Conservation (phyloP, 2,113 vertebrate species). For the Peromyscus polionotus region DNA sequence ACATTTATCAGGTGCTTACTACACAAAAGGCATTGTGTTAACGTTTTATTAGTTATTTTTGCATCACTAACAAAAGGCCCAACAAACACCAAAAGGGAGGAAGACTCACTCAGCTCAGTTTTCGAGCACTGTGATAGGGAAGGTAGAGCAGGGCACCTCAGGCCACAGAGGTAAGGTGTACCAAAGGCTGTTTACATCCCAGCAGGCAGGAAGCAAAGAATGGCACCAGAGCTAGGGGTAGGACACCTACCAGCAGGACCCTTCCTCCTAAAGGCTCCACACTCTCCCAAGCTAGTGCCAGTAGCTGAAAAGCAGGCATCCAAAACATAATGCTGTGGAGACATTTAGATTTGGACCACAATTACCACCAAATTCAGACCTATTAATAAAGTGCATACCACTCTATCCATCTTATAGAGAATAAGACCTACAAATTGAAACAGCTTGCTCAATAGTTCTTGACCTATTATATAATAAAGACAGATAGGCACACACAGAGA, state of each 20-base stretch:
- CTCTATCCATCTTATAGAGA: slow-evolving; percentile 3
- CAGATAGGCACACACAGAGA: not conserved
- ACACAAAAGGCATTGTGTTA: not conserved
- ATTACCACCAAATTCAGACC: not conserved
- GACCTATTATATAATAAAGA: not conserved
- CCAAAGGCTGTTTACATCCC: not conserved
- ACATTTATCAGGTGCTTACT: not conserved
- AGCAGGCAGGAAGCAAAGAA: not conserved
- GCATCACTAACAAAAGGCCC: not conserved
- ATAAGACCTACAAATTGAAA: slow-evolving; percentile 42
- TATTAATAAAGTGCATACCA: not conserved
- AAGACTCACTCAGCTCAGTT: not conserved
- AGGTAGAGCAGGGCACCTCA: too few relatives aligned
- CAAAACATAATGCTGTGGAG: not conserved
- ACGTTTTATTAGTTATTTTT: not conserved
- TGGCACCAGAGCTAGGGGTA: not conserved
- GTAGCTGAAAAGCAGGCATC: not conserved
- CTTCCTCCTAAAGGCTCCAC: not conserved
- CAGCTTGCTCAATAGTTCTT: not conserved
- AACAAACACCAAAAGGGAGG: not conserved
- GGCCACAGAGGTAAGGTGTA: too few relatives aligned
- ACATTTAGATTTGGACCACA: not conserved
- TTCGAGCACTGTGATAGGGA: not conserved
- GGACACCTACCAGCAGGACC: not conserved
- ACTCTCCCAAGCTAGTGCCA: not conserved